phyloP scores from a whole-genome alignment of 1,140 invertebrate species.

The Sminthurides bifidus region DNA sequence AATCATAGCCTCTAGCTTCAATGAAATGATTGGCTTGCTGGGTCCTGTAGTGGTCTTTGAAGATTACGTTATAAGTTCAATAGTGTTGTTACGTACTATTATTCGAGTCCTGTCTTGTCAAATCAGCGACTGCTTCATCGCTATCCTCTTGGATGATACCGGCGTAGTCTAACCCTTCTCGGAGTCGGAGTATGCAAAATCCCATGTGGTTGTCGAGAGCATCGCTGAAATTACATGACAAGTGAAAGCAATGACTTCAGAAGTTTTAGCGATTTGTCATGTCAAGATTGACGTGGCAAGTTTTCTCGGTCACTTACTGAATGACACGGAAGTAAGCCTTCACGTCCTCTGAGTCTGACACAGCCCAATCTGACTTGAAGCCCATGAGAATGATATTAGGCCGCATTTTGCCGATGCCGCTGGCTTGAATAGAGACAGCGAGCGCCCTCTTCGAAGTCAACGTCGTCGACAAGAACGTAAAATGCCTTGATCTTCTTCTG shows the following conservation, averaged over 20 bases:
- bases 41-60: no score
- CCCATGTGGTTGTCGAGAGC: slow-evolving; percentile 47
- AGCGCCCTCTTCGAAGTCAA: slow-evolving; percentile 51
- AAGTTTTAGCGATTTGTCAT: no score
- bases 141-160: slow-evolving; percentile 37
- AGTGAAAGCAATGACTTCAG: no score
- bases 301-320: no score
- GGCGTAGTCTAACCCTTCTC: slow-evolving; percentile 43
- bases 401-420: slow-evolving; percentile 47
- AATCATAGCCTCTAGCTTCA: background rate
- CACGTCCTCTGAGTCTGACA: slow-evolving; percentile 37
- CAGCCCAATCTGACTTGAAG: slow-evolving; percentile 47
- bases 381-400: slow-evolving; percentile 50
- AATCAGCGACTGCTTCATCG: slow-evolving; percentile 25
- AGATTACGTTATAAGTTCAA: no score
- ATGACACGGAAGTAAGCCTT: slow-evolving; percentile 48
- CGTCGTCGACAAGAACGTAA: slow-evolving; percentile 70
- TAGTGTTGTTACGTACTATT: slow-evolving; percentile 9
- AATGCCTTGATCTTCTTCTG: slow-evolving; percentile 82
- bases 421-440: slow-evolving; percentile 37
- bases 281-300: no score
- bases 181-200: slow-evolving; percentile 43
- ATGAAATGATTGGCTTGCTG: no score
- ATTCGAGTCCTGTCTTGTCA: slow-evolving; percentile 27
- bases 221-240: slow-evolving; percentile 38